phyloP scores from a whole-genome alignment of 1,140 invertebrate species.

The Calephelis virginiensis region DNA sequence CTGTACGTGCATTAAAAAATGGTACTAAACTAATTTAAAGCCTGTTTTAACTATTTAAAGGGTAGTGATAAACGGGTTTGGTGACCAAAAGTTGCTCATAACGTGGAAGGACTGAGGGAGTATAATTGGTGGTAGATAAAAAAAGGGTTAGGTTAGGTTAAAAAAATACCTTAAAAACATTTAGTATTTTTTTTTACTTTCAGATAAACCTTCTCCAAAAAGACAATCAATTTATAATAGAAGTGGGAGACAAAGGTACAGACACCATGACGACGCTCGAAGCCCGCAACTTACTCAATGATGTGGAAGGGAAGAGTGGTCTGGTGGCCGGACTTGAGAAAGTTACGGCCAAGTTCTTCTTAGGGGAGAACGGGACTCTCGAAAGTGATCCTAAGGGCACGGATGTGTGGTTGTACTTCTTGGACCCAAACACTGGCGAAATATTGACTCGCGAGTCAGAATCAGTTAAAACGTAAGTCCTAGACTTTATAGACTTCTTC shows the following conservation, averaged over 20 bases:
- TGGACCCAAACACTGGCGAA: slow-evolving; percentile 88
- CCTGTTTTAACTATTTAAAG: too few species aligned
- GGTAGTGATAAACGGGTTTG: too few species aligned
- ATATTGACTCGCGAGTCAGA: slow-evolving; percentile 86
- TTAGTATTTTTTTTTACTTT: slow-evolving; percentile 30
- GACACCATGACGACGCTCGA: slow-evolving; percentile 82
- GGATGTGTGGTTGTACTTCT: slow-evolving; percentile 91
- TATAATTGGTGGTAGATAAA: too few species aligned
- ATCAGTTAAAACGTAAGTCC: slow-evolving; percentile 83
- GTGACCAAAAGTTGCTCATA: too few species aligned
- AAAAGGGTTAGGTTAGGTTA: too few species aligned
- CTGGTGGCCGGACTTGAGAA: slow-evolving; percentile 89
- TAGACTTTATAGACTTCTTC: background rate
- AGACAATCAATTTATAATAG: slow-evolving; percentile 87
- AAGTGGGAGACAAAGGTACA: slow-evolving; percentile 86
- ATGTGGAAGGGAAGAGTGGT: slow-evolving; percentile 86
- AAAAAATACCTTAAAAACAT: slow-evolving; percentile 11
- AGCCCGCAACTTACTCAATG: slow-evolving; percentile 82
- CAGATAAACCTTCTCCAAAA: slow-evolving; percentile 74
- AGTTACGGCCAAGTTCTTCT: slow-evolving; percentile 83
- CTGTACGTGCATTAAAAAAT: too few species aligned
- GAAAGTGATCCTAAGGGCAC: slow-evolving; percentile 87
- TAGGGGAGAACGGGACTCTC: slow-evolving; percentile 86
- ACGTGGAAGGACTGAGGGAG: too few species aligned
- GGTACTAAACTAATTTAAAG: too few species aligned